Percentiles rank a stretch among this genome's conserved stretches.
phyloP scores from a whole-genome alignment of 2,113 vertebrate species.

The Cisticola juncidis region DNA sequence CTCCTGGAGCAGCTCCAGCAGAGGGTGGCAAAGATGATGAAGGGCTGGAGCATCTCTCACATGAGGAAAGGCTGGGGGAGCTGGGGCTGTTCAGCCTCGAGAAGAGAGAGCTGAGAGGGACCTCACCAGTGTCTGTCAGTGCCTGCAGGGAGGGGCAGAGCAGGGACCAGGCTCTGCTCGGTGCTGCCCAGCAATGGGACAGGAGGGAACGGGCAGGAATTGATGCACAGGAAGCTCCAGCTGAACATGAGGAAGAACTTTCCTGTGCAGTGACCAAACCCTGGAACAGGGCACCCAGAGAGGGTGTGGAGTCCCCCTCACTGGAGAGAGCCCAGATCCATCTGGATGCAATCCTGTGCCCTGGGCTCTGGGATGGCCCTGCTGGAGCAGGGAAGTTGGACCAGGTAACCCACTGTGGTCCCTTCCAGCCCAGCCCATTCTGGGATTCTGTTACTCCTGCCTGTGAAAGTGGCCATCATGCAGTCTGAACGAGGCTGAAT shows the following conservation, averaged over 20 bases:
- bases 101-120: accelerated
- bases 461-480: accelerated
- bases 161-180: not conserved
- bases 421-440: not conserved
- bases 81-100: not conserved
- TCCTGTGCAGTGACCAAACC: not conserved
- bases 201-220: accelerated
- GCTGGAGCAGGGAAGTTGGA: not conserved
- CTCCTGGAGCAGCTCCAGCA: not conserved
- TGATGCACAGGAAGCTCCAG: not conserved
- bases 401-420: not conserved
- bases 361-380: not conserved
- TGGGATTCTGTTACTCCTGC: not conserved
- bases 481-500: not conserved
- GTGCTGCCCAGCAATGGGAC: not conserved
- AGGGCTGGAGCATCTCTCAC: not conserved
- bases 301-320: not conserved
- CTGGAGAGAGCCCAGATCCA: not conserved
- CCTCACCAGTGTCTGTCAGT: not conserved
- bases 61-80: not conserved
- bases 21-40: not conserved
- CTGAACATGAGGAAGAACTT: not conserved
- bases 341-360: not conserved
- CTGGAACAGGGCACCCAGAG: not conserved
- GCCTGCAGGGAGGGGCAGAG: not conserved